phyloP scores from a whole-genome alignment of 2,113 vertebrate genomes.

The Steatornis caripensis region DNA sequence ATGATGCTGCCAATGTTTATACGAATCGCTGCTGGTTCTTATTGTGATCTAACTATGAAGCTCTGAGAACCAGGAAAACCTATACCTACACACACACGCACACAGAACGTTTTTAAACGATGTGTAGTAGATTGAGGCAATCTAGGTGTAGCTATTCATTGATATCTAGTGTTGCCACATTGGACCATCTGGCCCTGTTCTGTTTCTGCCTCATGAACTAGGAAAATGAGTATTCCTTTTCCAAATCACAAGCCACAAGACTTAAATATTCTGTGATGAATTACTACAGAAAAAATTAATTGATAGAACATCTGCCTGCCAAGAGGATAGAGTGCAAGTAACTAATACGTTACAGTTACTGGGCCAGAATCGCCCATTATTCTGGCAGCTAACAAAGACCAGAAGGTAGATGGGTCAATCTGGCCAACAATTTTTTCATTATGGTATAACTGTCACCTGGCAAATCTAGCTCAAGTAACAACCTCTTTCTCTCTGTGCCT shows the following conservation, averaged over 20 bases:
- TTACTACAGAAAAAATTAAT: constrained; percentile 40
- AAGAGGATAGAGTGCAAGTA: constrained; percentile 22
- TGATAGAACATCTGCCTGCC: constrained; percentile 57
- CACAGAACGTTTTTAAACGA: neutral
- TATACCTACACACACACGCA: too few relatives aligned
- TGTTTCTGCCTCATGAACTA: constrained; percentile 48
- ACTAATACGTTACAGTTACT: neutral
- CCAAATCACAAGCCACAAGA: constrained; percentile 15
- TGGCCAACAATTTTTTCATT: neutral
- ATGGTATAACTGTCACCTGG: neutral
- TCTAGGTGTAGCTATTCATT: neutral
- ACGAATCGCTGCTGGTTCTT: neutral
- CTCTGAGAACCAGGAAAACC: neutral
- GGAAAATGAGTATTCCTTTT: constrained; percentile 38
- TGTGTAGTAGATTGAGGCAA: neutral
- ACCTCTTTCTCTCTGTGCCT: neutral
- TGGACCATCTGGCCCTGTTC: constrained; percentile 31
- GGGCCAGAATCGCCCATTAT: neutral
- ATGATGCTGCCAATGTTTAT: neutral
- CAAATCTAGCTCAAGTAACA: neutral
- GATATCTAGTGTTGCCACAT: neutral
- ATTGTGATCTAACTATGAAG: neutral
- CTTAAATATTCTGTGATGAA: constrained; percentile 46
- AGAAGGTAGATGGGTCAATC: constrained; percentile 39
- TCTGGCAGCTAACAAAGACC: constrained; percentile 21